Conservation (phyloP, 2,113 vertebrate species). For the Rhynchomys soricoides region DNA sequence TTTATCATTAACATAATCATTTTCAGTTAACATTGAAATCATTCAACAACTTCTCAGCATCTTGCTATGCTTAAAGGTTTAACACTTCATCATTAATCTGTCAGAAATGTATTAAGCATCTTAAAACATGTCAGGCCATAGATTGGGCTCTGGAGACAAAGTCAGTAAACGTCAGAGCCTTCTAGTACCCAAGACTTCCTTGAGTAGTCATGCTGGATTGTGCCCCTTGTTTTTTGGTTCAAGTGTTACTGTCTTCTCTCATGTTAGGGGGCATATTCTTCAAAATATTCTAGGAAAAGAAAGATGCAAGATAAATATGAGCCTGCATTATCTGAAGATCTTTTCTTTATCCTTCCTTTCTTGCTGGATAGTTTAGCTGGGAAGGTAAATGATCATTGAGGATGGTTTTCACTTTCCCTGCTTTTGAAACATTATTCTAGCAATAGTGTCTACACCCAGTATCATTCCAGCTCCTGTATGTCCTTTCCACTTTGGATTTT, state of each 20-base stretch:
- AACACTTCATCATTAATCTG: background rate
- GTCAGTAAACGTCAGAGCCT: background rate
- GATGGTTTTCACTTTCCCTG: background rate
- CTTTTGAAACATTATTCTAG: background rate
- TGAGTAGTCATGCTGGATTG: background rate
- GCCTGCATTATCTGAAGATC: background rate
- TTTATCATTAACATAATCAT: background rate
- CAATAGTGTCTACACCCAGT: background rate
- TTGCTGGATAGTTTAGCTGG: background rate
- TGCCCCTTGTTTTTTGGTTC: background rate
- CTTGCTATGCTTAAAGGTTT: background rate
- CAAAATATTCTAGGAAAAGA: background rate
- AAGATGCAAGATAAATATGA: background rate
- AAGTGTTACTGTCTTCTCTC: background rate
- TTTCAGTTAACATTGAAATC: background rate
- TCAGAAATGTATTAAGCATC: background rate
- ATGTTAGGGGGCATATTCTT: background rate
- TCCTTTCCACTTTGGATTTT: background rate
- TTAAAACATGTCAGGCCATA: background rate
- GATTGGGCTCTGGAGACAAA: background rate
- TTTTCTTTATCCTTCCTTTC: background rate
- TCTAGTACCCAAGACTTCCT: background rate
- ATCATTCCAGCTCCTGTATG: background rate
- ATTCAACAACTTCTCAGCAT: background rate
- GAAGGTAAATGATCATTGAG: background rate